Evolutionary conservation across 2,888 invertebrate genomes (phyloP).

Genomic region (Coelopa pilipes): DNA sequence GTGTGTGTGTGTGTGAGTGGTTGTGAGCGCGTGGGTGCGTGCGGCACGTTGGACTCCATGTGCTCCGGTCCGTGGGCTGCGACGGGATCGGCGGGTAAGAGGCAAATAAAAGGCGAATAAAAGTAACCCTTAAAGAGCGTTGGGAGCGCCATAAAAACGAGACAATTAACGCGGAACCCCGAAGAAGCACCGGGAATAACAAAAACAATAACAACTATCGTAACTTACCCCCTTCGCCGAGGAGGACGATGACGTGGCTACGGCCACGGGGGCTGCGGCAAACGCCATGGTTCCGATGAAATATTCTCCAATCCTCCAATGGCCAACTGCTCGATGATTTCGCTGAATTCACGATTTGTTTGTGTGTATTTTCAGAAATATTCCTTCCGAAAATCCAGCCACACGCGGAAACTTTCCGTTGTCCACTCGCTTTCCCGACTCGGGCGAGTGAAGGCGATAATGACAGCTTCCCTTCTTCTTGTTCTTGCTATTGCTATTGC

Average conservation of each 20-base stretch:
- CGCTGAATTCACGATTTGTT: no score
- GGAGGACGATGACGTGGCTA: neutral
- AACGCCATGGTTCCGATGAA: no score
- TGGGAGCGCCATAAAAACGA: neutral
- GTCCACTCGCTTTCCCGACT: no score
- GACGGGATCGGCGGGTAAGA: no score
- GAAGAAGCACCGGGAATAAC: neutral
- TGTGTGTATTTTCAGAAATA: no score
- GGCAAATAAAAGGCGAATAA: slow-evolving; percentile 1
- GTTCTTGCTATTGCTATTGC: no score
- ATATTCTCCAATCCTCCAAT: no score
- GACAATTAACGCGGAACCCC: no score
- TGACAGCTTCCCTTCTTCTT: no score
- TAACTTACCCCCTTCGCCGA: slow-evolving; percentile 25
- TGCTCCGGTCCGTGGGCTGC: neutral
- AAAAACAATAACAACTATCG: slow-evolving; percentile 1
- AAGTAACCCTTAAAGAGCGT: slow-evolving; percentile 25
- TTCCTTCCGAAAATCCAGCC: neutral
- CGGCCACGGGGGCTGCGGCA: neutral
- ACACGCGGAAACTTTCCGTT: slow-evolving; percentile 7
- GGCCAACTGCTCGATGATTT: no score
- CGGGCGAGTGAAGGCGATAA: no score
- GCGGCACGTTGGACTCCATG: slow-evolving; percentile 11
- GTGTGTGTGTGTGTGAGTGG: slow-evolving; percentile 6
- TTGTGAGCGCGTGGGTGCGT: neutral